Percentiles rank a stretch among this genome's conserved stretches.
Evolutionary conservation across 2,113 vertebrate genomes (phyloP).

Genomic region (Callospermophilus lateralis): DNA sequence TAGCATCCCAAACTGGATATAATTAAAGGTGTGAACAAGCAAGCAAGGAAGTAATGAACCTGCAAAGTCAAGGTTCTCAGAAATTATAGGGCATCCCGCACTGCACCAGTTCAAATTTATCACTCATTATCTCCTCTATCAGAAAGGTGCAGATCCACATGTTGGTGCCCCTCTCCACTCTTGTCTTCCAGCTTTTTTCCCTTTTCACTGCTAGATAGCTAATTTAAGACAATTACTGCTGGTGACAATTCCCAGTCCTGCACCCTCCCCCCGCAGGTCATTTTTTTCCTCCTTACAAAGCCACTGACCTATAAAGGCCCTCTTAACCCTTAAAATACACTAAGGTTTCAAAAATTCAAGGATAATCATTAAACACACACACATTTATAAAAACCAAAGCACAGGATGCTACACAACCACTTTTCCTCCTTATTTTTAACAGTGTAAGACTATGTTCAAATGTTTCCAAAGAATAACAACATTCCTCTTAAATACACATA

Average conservation of each 20-base stretch:
- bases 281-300: conserved; percentile 73
- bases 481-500: neutral
- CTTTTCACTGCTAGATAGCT: conserved; percentile 80
- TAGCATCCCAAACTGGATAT: conserved; percentile 84
- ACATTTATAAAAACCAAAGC: neutral
- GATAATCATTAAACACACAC: neutral
- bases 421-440: conserved; percentile 4
- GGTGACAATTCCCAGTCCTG: conserved; percentile 76
- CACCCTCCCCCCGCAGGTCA: neutral
- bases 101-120: conserved; percentile 85
- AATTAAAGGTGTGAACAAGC: conserved; percentile 89
- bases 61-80: conserved; percentile 87
- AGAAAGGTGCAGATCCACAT: conserved; percentile 71
- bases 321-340: conserved; percentile 68
- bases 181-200: conserved; percentile 73
- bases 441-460: conserved; percentile 55
- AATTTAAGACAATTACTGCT: conserved; percentile 84
- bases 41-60: conserved; percentile 84
- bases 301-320: conserved; percentile 81
- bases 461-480: conserved; percentile 18
- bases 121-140: conserved; percentile 80
- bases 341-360: conserved; percentile 52
- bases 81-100: conserved; percentile 84
- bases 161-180: conserved; percentile 69
- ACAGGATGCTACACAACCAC: neutral